Conservation (phyloP, 2,888 invertebrate genomes). For the Tetragonisca angustula region DNA sequence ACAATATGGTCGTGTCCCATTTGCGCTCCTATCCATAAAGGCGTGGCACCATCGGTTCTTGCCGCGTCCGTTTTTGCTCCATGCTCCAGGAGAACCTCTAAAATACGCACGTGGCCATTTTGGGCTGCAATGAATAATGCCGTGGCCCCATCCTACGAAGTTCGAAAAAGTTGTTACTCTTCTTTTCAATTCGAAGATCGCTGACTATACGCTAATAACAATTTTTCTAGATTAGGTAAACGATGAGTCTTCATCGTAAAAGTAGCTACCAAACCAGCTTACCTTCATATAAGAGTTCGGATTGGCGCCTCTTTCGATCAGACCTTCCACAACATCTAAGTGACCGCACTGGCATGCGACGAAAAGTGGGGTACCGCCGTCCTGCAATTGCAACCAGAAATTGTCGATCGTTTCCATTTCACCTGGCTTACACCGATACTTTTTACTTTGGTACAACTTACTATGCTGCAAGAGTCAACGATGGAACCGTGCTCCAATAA, state of each 20-base stretch:
- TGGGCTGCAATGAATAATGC: constrained; percentile 97
- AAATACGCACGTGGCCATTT: constrained; percentile 94
- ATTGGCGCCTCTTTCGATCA: constrained; percentile 92
- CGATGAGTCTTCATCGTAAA: not conserved
- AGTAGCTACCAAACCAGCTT: constrained; percentile 49
- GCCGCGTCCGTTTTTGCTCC: constrained; percentile 91
- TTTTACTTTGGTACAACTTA: constrained; percentile 83
- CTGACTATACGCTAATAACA: not conserved
- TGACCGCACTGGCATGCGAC: constrained; percentile 97
- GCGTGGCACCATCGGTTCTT: constrained; percentile 93
- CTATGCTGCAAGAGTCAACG: constrained; percentile 92
- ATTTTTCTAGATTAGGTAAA: not conserved
- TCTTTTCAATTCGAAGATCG: not conserved
- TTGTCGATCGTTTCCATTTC: constrained; percentile 25
- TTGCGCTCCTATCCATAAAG: constrained; percentile 97
- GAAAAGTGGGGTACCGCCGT: constrained; percentile 97
- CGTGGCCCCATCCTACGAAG: constrained; percentile 93
- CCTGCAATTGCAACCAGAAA: constrained; percentile 86
- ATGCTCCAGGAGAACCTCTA: constrained; percentile 89
- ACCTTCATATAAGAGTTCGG: constrained; percentile 94
- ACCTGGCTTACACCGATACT: not conserved
- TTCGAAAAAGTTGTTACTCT: not conserved
- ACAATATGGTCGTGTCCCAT: constrained; percentile 96
- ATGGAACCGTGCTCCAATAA: constrained; percentile 92
- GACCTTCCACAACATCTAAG: constrained; percentile 93